phyloP scores from a whole-genome alignment of 2,888 invertebrate genomes.

The Eumerus sabulonum region DNA sequence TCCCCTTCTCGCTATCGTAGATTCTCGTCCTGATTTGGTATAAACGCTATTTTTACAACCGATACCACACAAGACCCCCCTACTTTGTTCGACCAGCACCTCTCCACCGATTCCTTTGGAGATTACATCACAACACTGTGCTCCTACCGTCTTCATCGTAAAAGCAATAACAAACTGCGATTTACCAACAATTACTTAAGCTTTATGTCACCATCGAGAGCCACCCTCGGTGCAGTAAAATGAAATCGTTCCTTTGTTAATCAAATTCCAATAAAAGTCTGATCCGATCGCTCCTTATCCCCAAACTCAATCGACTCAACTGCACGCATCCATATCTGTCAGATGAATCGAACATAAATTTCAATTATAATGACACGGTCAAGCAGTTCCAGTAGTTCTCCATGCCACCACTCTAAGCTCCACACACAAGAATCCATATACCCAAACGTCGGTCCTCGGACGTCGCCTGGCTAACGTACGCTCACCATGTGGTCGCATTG shows the following conservation, averaged over 20 bases:
- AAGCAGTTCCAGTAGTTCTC: slow-evolving; percentile 48
- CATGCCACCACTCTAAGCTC: slow-evolving; percentile 21
- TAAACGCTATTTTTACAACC: no score
- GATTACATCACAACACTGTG: no score
- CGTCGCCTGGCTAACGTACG: slow-evolving; percentile 47
- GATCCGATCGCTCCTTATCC: slow-evolving; percentile 27
- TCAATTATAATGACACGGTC: slow-evolving; percentile 66
- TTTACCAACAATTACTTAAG: slow-evolving; percentile 43
- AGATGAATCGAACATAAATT: slow-evolving; percentile 61
- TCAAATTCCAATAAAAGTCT: slow-evolving; percentile 53
- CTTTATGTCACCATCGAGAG: slow-evolving; percentile 22
- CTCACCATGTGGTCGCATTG: slow-evolving; percentile 62
- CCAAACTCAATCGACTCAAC: not conserved
- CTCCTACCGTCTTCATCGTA: not conserved
- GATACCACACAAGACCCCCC: not conserved
- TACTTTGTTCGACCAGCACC: not conserved
- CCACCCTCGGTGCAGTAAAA: slow-evolving; percentile 33
- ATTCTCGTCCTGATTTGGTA: no score
- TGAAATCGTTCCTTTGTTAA: slow-evolving; percentile 61
- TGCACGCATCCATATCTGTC: slow-evolving; percentile 46
- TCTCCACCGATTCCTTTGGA: not conserved
- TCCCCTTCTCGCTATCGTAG: no score
- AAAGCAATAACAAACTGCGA: slow-evolving; percentile 14
- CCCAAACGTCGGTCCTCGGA: no score
- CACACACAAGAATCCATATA: slow-evolving; percentile 11